Base-by-base conservation (phyloP, 2,113 vertebrate genomes). In the Theristicus caerulescens region DNA sequence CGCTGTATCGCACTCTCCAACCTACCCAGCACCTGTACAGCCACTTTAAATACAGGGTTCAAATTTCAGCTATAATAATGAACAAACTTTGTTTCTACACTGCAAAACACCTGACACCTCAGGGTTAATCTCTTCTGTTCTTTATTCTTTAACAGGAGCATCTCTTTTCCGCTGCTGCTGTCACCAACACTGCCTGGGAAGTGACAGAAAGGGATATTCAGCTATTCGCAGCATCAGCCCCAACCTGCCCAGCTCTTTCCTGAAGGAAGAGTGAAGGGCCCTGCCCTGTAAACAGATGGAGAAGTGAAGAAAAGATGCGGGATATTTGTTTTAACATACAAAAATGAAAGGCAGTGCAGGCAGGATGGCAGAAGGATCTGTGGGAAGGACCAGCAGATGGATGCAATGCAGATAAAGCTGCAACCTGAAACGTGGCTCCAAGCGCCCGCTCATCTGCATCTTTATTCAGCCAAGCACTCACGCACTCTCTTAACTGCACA, bases 241-340 rank as follows among this genome's bases (percentile, higher is more conserved):
- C 62, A 13, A 22, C 36, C 29, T 26, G 66, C 42, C 16, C 47
- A 49, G 59, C 65, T 70, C 74, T 34, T 9, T 40, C 54, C 54
- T 13, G 26, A 25, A 36, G 34, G 6, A 20, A 27, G 3, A 5
- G 6, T 0, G 44, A 54, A 38, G 32, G 42, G 54, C 29, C 38
- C 42, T 21, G 2, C 20, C 34, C 46, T 8, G 40, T 1, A 13
- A 36, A 2, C 32, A 65, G 44, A n/a, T 1, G 44, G 20, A 51
- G 24, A 59, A 34, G 71, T 14, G 44, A 12, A 8, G 73, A 21
- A 44, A 29, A 55, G 61, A n/a, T 10, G 52, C 32, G 80, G 44
- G 31, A 1, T 2, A 1, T 13, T 8, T 26, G 26, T n/a, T 73
- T 12, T 20, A 16, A 25, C 0, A 4, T 0, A 32, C 49, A 40